Base-by-base conservation (phyloP, 2,888 invertebrate species). In the Corbicula japonica region DNA sequence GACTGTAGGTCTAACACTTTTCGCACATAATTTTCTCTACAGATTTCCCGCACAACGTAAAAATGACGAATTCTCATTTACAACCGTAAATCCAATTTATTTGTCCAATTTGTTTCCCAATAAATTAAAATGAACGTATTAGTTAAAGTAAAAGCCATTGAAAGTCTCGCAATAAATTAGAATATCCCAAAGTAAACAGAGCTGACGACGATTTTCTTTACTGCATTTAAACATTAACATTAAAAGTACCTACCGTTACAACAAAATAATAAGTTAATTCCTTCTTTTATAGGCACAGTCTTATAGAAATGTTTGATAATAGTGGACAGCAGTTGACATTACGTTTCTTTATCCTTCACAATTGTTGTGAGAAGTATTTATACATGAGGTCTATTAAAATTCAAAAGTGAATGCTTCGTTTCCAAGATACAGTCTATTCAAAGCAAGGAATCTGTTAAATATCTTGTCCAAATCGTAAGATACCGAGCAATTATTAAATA, bases 311-410 rank as follows among this genome's bases (percentile, higher is more conserved):
- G 8, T 32, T 58, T 10, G 12, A 6, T 52, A 52, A 65, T 34
- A 65, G 21, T 32, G 50, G 52, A 50, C 50, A 52, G 23, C 65
- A 52, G 52, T 52, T 65, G 65, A 50, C 52, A 52, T 65, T 52
- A 65, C 26, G 38, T 34, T 65, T 12, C 52, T 35, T 50, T 50
- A 65, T 65, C 38, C 65, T 52, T 12, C 5, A 35, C 38, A 26
- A 48, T 52, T 65, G 65, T 65, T 65, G 50, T 35, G 32, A 50
- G 32, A 50, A 52, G 65, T 65, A 65, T 65, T 65, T 65, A 65
- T 35, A 26, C 26, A 26, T 48, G 28, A 10, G 32, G 35, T 35
- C 58, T 8, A 58, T 58, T 52, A 35, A 30, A 8, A 58, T 58
- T 58, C 58, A 58, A 18, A 35, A 4, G 46, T 23, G 65, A 52